Base-by-base conservation (phyloP, 2,888 invertebrate species). In the Sclerodermus sp. region DNA sequence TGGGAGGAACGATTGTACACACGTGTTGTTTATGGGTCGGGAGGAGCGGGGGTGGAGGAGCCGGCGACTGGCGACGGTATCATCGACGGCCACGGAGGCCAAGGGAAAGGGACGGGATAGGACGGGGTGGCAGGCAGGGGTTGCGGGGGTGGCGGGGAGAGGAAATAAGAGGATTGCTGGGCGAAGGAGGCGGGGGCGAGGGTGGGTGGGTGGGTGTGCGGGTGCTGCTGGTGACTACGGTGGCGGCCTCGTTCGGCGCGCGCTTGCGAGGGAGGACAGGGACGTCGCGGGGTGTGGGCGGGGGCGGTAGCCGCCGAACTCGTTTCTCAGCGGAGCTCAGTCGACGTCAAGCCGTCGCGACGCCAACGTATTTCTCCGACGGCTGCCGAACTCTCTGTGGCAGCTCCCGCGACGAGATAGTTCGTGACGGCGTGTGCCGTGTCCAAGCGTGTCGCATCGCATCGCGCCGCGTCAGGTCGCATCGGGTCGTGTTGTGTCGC, bases 261-360 rank as follows among this genome's bases (percentile, higher is more conserved):
- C 38, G 18, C 29, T 50, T 45, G 38, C 45, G 62, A 60, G 63
- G 68, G 71, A 68, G 70, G 66, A 68, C 68, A 62, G 68, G 65
- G 61, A 64, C 64, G 48, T 65, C 67, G 67, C 23, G 23, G 23
- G 23, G 23, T 3, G 23, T 23, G 23, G 23, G 3, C 50, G 53
- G 34, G 34, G 34, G 34, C 12, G 34, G 34, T 12, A 66, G 69
- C 64, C 64, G 66, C 63, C 62, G 63, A 52, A 59, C 45, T 50
- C 60, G 64, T 62, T 60, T 60, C 62, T 57, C 71, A n/a, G 34
- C 34, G 34, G 34, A n/a, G 34, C 64, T 75, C 73, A 77, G 77
- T 77, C 77, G 76, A 75, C 76, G 76, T 75, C 70, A 71, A 69
- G 71, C 74, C 74, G 77, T 74, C 76, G 75, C 69, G 74, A 71